Conservation (phyloP, 2,113 vertebrate species). For the Solea senegalensis region DNA sequence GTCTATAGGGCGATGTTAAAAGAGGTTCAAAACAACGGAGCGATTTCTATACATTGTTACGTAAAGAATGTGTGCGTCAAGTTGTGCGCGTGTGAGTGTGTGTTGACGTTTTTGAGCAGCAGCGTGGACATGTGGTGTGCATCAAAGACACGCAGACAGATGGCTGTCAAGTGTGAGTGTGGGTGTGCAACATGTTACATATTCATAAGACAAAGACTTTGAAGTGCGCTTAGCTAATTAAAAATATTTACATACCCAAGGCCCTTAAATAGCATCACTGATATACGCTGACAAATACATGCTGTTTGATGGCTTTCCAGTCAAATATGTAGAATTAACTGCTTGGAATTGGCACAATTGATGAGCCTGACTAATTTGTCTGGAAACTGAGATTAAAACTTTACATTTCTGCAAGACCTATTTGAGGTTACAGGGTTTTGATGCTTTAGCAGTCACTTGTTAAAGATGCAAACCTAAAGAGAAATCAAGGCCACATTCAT, state of each 20-base stretch:
- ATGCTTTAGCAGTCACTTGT: constrained; percentile 13
- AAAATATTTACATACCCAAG: constrained; percentile 68
- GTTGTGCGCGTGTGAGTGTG: constrained; percentile 3
- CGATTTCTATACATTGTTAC: constrained; percentile 35
- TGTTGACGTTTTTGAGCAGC: constrained; percentile 59
- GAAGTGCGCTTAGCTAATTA: constrained; percentile 74
- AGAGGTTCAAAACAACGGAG: constrained; percentile 26
- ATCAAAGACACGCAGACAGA: constrained; percentile 75
- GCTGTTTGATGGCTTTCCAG: constrained; percentile 40
- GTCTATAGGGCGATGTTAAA: constrained; percentile 22
- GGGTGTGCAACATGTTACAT: constrained; percentile 50
- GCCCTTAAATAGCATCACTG: constrained; percentile 53
- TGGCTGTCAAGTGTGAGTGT: constrained; percentile 57
- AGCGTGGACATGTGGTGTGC: constrained; percentile 67
- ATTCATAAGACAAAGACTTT: constrained; percentile 76
- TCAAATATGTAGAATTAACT: constrained; percentile 30
- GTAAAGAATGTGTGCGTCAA: constrained; percentile 7
- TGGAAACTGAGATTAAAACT: constrained; percentile 27
- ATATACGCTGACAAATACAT: constrained; percentile 55
- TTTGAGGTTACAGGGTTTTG: constrained; percentile 11
- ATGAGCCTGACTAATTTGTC: constrained; percentile 42
- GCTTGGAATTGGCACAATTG: constrained; percentile 41
- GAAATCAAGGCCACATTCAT: constrained; percentile 26
- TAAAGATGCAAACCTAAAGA: constrained; percentile 17
- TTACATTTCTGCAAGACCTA: not conserved